Conservation (phyloP, 2,797 vertebrate species). For the Danio tinwini region DNA sequence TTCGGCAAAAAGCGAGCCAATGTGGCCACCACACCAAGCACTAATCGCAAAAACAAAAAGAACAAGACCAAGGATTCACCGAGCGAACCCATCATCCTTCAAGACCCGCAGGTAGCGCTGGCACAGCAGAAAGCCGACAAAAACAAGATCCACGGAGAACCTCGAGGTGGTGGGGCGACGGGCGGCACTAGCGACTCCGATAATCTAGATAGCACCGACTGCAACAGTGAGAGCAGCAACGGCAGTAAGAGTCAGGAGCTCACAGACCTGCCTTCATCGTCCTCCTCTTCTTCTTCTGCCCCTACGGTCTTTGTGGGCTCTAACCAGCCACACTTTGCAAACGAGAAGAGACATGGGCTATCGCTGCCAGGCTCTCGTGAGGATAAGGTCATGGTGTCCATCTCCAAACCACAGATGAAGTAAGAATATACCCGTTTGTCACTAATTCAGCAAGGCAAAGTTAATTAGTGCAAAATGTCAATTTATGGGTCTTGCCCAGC, state of each 20-base stretch:
- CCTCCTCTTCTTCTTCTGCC: slow-evolving; percentile 76
- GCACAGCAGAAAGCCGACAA: slow-evolving; percentile 97
- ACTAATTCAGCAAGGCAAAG: neutral
- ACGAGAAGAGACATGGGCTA: slow-evolving; percentile 85
- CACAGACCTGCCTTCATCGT: slow-evolving; percentile 89
- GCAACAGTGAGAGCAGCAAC: slow-evolving; percentile 95
- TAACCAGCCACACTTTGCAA: slow-evolving; percentile 66
- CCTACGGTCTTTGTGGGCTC: slow-evolving; percentile 68
- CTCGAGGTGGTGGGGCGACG: slow-evolving; percentile 85
- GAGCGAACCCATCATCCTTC: slow-evolving; percentile 92
- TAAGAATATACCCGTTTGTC: slow-evolving; percentile 67
- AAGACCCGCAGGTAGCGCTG: slow-evolving; percentile 94
- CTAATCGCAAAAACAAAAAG: slow-evolving; percentile 98
- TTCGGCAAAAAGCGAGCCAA: slow-evolving; percentile 97
- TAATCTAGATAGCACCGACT: slow-evolving; percentile 95
- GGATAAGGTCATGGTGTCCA: slow-evolving; percentile 86
- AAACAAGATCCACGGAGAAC: slow-evolving; percentile 97
- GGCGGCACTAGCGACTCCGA: slow-evolving; percentile 95
- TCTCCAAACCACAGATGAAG: slow-evolving; percentile 90
- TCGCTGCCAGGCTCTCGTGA: slow-evolving; percentile 82
- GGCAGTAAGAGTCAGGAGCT: slow-evolving; percentile 95
- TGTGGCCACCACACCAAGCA: slow-evolving; percentile 92
- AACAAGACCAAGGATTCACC: slow-evolving; percentile 97
- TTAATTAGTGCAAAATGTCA: neutral
- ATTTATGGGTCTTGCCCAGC: neutral